Evolutionary conservation across 1,140 invertebrate species (phyloP).

Genomic region (Drosophila mojavensis): DNA sequence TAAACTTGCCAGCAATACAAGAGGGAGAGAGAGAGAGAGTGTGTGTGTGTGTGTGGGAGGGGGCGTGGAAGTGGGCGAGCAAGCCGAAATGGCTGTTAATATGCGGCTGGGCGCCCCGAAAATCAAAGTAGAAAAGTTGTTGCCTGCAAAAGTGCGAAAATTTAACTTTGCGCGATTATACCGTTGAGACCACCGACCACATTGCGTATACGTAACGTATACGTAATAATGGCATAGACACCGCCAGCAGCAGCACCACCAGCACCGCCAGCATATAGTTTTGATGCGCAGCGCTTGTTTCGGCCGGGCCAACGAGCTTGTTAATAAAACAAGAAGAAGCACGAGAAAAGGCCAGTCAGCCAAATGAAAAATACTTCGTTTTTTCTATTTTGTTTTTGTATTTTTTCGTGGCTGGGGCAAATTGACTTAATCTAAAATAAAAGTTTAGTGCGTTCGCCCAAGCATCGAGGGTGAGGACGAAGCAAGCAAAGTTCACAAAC

Average conservation of each 20-base stretch:
- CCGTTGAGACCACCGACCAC: slow-evolving; percentile 62
- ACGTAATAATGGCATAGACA: slow-evolving; percentile 51
- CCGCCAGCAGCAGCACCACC: background rate
- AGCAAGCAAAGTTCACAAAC: slow-evolving; percentile 48
- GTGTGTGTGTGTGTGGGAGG: background rate
- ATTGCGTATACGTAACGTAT: slow-evolving; percentile 69
- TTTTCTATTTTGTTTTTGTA: too few relatives aligned
- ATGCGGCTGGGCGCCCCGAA: slow-evolving; percentile 44
- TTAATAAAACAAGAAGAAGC: slow-evolving; percentile 54
- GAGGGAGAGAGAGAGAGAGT: slow-evolving; percentile 13
- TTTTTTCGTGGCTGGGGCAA: slow-evolving; percentile 47
- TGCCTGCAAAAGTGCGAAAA: slow-evolving; percentile 61
- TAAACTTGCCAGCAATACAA: slow-evolving; percentile 55
- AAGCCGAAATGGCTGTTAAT: slow-evolving; percentile 28
- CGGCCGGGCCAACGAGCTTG: slow-evolving; percentile 45
- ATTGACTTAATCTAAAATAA: slow-evolving; percentile 83
- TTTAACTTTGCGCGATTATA: slow-evolving; percentile 76
- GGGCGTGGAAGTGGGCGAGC: too few relatives aligned
- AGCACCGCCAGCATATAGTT: slow-evolving; percentile 43
- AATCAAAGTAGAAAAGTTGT: slow-evolving; percentile 56
- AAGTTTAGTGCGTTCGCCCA: slow-evolving; percentile 69
- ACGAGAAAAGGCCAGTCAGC: slow-evolving; percentile 52
- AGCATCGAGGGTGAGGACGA: slow-evolving; percentile 7
- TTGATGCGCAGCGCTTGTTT: slow-evolving; percentile 51
- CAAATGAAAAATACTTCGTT: slow-evolving; percentile 70